Evolutionary conservation across 2,113 vertebrate species (phyloP).

Genomic region (Bufo bufo): DNA sequence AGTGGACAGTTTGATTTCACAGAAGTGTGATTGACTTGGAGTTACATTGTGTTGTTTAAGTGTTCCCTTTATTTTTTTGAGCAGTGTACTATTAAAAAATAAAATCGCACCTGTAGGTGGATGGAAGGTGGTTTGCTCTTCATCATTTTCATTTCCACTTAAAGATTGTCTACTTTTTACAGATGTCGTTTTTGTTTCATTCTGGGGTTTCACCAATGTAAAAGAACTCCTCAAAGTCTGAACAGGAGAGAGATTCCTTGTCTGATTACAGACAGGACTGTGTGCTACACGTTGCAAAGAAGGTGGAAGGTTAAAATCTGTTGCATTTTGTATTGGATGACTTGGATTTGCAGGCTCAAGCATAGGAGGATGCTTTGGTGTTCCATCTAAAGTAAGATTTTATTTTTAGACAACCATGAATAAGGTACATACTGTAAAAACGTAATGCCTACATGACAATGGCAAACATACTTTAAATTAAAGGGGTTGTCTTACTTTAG

Average conservation of each 20-base stretch:
- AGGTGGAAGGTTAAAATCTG: conserved; percentile 87
- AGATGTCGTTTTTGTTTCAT: conserved; percentile 73
- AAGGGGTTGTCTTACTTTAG: no score
- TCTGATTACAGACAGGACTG: conserved; percentile 71
- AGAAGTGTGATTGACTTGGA: no score
- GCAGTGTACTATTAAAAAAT: background rate
- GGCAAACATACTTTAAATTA: background rate
- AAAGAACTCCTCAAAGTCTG: conserved; percentile 86
- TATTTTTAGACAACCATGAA: background rate
- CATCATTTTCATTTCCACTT: conserved; percentile 70
- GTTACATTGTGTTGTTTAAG: no score
- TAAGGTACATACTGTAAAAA: background rate
- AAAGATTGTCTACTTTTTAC: conserved; percentile 68
- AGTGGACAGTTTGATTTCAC: no score
- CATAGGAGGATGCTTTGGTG: conserved; percentile 88
- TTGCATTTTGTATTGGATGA: conserved; percentile 82
- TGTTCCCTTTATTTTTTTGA: no score
- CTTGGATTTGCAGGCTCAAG: conserved; percentile 90
- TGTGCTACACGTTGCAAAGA: conserved; percentile 88
- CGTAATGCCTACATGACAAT: background rate
- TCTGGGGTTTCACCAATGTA: conserved; percentile 93
- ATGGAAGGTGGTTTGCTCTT: conserved; percentile 70
- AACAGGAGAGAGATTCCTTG: conserved; percentile 70
- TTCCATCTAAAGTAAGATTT: conserved; percentile 78
- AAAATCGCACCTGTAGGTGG: background rate